Conservation (phyloP, 2,113 vertebrate genomes). For the Myotis lucifugus region DNA sequence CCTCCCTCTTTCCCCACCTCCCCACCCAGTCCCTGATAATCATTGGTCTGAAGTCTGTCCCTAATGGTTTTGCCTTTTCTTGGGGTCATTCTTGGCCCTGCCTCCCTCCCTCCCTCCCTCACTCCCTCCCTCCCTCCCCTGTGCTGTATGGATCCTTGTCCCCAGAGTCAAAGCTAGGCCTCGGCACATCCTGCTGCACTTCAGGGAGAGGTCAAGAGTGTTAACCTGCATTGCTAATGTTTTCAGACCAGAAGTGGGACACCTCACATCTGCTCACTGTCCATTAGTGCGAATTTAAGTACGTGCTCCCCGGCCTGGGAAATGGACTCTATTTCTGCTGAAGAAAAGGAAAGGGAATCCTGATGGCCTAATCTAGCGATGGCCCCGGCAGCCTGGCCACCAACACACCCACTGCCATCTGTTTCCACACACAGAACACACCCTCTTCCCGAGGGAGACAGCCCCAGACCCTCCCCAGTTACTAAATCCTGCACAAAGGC, state of each 20-base stretch:
- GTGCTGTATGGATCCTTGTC: not conserved
- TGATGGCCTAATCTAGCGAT: not conserved
- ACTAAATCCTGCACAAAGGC: not conserved
- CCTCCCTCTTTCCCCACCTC: accelerated
- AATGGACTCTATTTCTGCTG: not conserved
- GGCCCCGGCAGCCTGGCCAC: not conserved
- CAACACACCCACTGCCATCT: not conserved
- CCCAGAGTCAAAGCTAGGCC: not conserved
- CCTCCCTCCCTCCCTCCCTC: not conserved
- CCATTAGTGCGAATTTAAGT: not conserved
- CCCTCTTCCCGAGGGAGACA: not conserved
- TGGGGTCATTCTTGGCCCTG: not conserved
- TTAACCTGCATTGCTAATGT: not conserved
- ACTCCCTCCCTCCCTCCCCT: not conserved
- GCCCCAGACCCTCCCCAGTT: not conserved
- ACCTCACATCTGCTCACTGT: not conserved
- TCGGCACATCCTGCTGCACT: accelerated
- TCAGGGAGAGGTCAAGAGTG: not conserved
- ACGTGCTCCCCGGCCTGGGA: not conserved
- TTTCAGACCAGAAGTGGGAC: not conserved
- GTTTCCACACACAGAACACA: not conserved
- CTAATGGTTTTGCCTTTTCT: not conserved
- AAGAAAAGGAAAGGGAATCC: not conserved
- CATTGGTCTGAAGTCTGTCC: not conserved
- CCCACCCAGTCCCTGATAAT: not conserved